Conservation (phyloP, 2,113 vertebrate genomes). For the Alexandromys fortis region DNA sequence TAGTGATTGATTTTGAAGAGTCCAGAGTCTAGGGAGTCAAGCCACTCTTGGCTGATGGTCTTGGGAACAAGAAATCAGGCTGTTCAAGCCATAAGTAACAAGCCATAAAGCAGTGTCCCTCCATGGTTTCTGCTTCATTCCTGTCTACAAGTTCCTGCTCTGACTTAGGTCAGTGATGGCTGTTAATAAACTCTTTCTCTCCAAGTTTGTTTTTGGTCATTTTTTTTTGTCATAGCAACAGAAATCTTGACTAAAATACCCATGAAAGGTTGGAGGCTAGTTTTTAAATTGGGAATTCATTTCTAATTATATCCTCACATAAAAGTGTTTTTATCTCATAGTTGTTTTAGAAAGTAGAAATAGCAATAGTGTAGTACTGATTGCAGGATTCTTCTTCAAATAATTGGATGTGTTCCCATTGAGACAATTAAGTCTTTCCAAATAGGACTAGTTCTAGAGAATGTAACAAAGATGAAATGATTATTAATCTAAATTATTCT, state of each 20-base stretch:
- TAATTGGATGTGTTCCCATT: slow-evolving; percentile 57
- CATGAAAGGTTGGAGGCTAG: background rate
- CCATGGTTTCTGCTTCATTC: background rate
- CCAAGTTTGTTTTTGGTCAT: background rate
- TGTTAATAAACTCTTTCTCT: background rate
- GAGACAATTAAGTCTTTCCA: slow-evolving; percentile 61
- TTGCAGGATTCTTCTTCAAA: background rate
- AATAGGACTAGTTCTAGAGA: slow-evolving; percentile 22
- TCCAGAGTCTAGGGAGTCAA: background rate
- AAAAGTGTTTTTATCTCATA: background rate
- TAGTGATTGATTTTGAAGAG: background rate
- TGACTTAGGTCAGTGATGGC: background rate
- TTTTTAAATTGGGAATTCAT: background rate
- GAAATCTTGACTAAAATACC: background rate
- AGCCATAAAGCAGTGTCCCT: background rate
- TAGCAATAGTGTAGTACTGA: background rate
- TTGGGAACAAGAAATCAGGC: background rate
- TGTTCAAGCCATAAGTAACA: background rate
- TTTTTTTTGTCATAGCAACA: background rate
- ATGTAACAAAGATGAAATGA: background rate
- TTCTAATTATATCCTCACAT: background rate
- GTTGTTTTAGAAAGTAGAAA: background rate
- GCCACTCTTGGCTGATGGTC: background rate
- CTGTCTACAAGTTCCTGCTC: background rate
- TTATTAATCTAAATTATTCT: background rate